phyloP scores from a whole-genome alignment of 2,113 vertebrate species.

The Promerops cafer region DNA sequence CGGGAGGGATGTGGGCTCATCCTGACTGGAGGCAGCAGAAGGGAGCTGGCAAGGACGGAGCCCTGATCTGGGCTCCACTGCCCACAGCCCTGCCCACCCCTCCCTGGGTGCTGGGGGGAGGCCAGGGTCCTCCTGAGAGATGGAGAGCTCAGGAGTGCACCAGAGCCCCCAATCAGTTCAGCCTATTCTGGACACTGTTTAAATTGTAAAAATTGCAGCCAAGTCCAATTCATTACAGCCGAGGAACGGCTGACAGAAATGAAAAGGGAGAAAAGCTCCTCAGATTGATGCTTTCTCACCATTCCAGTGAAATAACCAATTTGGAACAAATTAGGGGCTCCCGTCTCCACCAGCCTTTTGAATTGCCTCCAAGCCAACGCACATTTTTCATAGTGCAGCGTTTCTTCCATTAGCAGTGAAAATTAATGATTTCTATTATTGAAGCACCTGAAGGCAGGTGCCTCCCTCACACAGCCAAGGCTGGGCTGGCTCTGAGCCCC shows the following conservation, averaged over 20 bases:
- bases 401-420: background rate
- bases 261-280: background rate
- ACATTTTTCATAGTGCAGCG: background rate
- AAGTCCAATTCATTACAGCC: background rate
- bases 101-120: background rate
- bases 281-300: slow-evolving; percentile 5
- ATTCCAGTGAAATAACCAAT: slow-evolving; percentile 4
- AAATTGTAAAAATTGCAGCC: slow-evolving; percentile 19
- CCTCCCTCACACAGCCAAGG: accelerated
- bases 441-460: background rate
- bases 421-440: background rate
- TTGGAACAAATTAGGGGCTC: slow-evolving; percentile 37
- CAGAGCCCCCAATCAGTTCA: background rate
- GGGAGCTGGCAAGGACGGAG: background rate
- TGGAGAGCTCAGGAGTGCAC: background rate
- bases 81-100: background rate
- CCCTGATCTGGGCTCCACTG: background rate
- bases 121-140: background rate
- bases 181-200: background rate
- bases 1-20: background rate
- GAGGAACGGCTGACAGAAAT: background rate
- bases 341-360: background rate
- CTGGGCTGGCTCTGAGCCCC: background rate
- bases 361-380: background rate
- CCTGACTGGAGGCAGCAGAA: background rate